Evolutionary conservation across 2,888 invertebrate species (phyloP).

Genomic region (Nycteola revayana): DNA sequence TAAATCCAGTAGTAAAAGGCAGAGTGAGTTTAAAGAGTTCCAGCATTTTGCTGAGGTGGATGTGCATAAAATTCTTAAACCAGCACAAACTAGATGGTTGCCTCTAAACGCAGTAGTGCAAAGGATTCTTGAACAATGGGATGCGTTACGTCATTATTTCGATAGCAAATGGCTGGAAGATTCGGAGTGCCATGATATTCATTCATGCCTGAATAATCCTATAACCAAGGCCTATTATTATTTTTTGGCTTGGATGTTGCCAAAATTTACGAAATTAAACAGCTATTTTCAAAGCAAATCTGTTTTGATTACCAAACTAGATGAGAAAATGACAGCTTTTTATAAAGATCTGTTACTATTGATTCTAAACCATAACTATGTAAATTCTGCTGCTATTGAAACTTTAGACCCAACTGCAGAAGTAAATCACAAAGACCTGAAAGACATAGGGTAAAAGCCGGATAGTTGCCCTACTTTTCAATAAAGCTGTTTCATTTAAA

Average conservation of each 20-base stretch:
- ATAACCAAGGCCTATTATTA: conserved; percentile 6
- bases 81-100: conserved; percentile 27
- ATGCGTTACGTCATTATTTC: conserved; percentile 24
- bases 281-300: conserved; percentile 7
- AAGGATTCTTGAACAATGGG: conserved; percentile 38
- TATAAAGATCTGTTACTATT: conserved; percentile 7
- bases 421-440: neutral
- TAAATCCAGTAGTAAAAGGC: conserved; percentile 7
- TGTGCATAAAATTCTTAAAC: conserved; percentile 22
- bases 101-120: conserved; percentile 29
- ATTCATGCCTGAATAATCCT: conserved; percentile 1
- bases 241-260: conserved; percentile 9
- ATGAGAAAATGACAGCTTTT: conserved; percentile 4
- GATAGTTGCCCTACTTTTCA: too few species aligned
- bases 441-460: too few species aligned
- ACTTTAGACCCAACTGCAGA: neutral
- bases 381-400: neutral
- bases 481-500: too few species aligned
- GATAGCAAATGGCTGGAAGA: conserved; percentile 11
- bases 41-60: conserved; percentile 15
- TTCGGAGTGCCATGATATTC: conserved; percentile 4
- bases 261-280: conserved; percentile 10
- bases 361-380: neutral
- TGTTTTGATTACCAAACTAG: conserved; percentile 4
- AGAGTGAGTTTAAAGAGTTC: conserved; percentile 10